Conservation (phyloP, 2,113 vertebrate genomes). For the Dipodomys merriami region DNA sequence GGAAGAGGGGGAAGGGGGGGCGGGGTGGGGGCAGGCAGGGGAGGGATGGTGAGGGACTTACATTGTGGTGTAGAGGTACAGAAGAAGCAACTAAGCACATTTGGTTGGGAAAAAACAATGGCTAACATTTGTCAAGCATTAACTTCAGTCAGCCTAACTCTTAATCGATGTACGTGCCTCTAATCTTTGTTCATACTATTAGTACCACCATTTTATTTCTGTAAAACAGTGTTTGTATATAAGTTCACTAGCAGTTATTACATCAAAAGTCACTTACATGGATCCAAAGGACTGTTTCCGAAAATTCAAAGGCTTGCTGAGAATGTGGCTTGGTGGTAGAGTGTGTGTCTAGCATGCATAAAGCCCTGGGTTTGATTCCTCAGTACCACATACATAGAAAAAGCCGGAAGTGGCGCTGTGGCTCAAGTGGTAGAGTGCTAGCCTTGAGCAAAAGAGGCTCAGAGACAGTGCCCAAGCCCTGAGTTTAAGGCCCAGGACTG, state of each 20-base stretch:
- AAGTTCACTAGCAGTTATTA: slow-evolving; percentile 79
- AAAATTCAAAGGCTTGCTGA: slow-evolving; percentile 39
- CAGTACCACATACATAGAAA: too few relatives aligned
- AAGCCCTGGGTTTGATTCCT: too few relatives aligned
- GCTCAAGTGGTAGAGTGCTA: too few relatives aligned
- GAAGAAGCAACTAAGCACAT: not conserved
- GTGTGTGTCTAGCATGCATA: too few relatives aligned
- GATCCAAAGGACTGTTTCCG: slow-evolving; percentile 65
- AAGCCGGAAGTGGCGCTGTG: too few relatives aligned
- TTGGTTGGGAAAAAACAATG: not conserved
- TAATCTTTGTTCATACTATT: not conserved
- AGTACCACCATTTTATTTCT: not conserved
- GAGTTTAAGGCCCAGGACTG: too few relatives aligned
- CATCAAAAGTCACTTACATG: slow-evolving; percentile 73
- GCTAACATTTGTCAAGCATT: not conserved
- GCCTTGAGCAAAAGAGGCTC: too few relatives aligned
- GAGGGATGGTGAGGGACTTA: too few relatives aligned
- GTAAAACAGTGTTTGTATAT: slow-evolving; percentile 56
- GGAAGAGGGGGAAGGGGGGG: too few relatives aligned
- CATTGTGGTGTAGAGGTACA: not conserved
- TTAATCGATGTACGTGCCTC: not conserved
- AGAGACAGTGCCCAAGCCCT: too few relatives aligned
- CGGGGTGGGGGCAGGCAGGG: too few relatives aligned
- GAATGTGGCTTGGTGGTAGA: too few relatives aligned
- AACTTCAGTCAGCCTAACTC: not conserved